phyloP scores from a whole-genome alignment of 2,113 vertebrate species.

The Scartelaos histophorus region DNA sequence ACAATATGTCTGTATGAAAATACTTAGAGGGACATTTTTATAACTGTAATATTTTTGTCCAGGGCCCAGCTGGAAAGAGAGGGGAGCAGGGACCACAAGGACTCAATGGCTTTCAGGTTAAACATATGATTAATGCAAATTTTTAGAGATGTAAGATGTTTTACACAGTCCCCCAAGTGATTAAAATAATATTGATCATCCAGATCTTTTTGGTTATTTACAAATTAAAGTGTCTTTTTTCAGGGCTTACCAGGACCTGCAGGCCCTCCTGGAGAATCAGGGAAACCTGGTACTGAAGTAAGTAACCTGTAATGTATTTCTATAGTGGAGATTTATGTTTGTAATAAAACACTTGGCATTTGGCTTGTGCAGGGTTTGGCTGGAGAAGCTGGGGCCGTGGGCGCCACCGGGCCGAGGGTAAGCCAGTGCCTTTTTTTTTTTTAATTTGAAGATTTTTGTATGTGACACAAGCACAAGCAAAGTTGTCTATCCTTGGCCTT shows the following conservation, averaged over 20 bases:
- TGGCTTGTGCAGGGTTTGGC: constrained; percentile 84
- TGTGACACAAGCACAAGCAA: neutral
- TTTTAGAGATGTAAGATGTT: neutral
- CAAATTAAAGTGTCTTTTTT: constrained; percentile 13
- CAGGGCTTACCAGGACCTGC: constrained; percentile 93
- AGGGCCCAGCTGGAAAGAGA: constrained; percentile 93
- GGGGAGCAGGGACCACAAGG: constrained; percentile 95
- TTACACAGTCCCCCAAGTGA: neutral
- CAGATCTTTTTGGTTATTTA: neutral
- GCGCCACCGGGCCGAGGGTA: constrained; percentile 87
- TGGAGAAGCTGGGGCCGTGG: constrained; percentile 87
- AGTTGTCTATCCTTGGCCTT: neutral
- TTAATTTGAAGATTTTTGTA: neutral
- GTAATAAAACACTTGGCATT: too few species aligned
- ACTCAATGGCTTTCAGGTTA: constrained; percentile 91
- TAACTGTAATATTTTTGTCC: neutral
- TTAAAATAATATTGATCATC: neutral
- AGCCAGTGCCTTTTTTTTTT: constrained; percentile 21
- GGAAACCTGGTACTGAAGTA: constrained; percentile 93
- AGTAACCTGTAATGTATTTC: neutral
- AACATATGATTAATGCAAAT: neutral
- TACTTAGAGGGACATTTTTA: neutral
- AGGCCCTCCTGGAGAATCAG: constrained; percentile 92
- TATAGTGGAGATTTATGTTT: neutral
- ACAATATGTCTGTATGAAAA: neutral